A percentile compares a stretch with the other conserved stretches of the same genome.
Evolutionary conservation across 2,888 invertebrate genomes (phyloP).

Genomic region (Idaea straminata): DNA sequence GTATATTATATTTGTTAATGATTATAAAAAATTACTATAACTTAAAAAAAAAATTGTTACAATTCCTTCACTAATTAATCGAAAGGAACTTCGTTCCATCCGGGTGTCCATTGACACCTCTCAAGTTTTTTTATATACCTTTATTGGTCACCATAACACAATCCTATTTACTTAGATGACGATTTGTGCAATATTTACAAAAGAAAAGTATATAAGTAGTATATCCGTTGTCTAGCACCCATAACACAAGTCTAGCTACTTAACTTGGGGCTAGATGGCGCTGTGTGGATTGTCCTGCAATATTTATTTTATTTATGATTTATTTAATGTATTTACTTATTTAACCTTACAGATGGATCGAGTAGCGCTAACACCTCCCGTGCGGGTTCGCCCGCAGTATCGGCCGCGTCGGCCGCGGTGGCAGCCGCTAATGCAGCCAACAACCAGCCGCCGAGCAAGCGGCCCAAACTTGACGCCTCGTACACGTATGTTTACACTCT

Average conservation of each 20-base stretch:
- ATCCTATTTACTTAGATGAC: neutral
- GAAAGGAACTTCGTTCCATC: too few relatives aligned
- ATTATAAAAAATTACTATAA: too few relatives aligned
- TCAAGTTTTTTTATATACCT: too few relatives aligned
- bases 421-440: constrained; percentile 48
- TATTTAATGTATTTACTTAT: neutral
- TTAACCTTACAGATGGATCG: constrained; percentile 20
- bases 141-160: neutral
- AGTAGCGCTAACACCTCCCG: constrained; percentile 48
- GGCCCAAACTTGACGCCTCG: constrained; percentile 58
- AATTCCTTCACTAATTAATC: too few relatives aligned
- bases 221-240: too few relatives aligned
- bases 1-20: too few relatives aligned
- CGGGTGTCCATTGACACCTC: too few relatives aligned
- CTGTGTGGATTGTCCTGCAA: too few relatives aligned
- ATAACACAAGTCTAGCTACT: neutral
- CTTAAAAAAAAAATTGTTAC: too few relatives aligned
- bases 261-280: neutral
- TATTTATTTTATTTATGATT: too few relatives aligned
- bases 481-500: constrained; percentile 46
- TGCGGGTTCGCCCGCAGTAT: constrained; percentile 47
- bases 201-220: too few relatives aligned
- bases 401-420: constrained; percentile 45
- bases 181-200: too few relatives aligned
- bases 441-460: constrained; percentile 48